phyloP scores from a whole-genome alignment of 2,113 vertebrate genomes.

The Verasper variegatus region DNA sequence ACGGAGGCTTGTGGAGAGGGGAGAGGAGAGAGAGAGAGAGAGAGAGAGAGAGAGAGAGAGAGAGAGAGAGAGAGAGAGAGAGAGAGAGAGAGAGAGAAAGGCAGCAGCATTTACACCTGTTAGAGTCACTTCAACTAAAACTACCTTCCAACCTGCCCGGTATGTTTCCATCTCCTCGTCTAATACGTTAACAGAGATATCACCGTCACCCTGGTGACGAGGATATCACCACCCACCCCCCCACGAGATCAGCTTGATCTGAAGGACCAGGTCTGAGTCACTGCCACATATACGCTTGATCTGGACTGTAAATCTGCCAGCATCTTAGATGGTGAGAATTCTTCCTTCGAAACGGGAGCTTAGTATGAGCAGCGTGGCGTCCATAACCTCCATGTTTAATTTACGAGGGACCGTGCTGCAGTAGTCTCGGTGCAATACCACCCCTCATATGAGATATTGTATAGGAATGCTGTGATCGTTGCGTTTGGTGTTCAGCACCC shows the following conservation, averaged over 20 bases:
- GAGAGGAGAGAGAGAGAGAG: constrained; percentile 8
- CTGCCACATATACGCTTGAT: constrained; percentile 44
- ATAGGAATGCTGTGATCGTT: too few relatives aligned
- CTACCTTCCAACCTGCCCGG: constrained; percentile 10
- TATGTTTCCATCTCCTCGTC: constrained; percentile 19
- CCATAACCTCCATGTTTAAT: constrained; percentile 39
- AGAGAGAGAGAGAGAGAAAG: background rate
- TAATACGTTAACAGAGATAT: constrained; percentile 37
- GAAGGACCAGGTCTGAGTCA: background rate
- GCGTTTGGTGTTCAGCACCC: background rate
- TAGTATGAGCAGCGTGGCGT: constrained; percentile 17
- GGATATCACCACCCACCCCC: background rate
- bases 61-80: constrained; percentile 12
- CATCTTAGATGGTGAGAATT: constrained; percentile 53
- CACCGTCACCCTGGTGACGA: constrained; percentile 23
- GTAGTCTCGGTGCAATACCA: constrained; percentile 28
- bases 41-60: constrained; percentile 17
- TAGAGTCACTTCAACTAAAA: constrained; percentile 43
- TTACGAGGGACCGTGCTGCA: constrained; percentile 32
- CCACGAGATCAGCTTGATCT: constrained; percentile 48
- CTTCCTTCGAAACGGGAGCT: constrained; percentile 52
- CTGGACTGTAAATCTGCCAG: constrained; percentile 48
- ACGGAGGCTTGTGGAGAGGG: constrained; percentile 1
- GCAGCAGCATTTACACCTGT: constrained; percentile 45
- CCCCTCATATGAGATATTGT: background rate